A percentile compares a stretch with the other conserved stretches of the same genome.
phyloP scores from a whole-genome alignment of 2,888 invertebrate genomes.

The Hemicrepidius hirtus region DNA sequence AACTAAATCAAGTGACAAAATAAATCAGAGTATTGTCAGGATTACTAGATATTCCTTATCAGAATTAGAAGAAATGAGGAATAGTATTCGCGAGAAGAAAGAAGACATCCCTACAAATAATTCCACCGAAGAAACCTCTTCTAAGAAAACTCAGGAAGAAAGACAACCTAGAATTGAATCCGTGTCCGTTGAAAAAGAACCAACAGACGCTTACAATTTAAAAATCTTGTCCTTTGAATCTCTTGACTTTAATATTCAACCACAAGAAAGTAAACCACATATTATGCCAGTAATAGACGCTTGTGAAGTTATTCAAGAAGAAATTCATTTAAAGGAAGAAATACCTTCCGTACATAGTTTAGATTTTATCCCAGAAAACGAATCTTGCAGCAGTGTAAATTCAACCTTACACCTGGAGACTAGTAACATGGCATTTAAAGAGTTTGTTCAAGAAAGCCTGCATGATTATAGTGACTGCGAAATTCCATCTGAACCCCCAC shows the following conservation, averaged over 20 bases:
- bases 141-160: no score
- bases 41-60: constrained; percentile 36
- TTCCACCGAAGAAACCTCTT: background rate
- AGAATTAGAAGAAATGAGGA: constrained; percentile 39
- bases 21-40: constrained; percentile 12
- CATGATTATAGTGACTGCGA: background rate
- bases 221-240: background rate
- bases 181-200: no score
- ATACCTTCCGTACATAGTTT: background rate
- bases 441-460: background rate
- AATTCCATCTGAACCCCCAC: background rate
- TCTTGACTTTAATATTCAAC: background rate
- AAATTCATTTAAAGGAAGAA: constrained; percentile 15
- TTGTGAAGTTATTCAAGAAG: background rate
- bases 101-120: background rate
- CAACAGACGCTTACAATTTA: background rate
- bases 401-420: background rate
- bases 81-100: background rate
- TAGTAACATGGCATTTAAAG: background rate
- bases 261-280: background rate
- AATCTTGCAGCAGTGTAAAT: background rate
- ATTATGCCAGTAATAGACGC: background rate
- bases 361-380: background rate
- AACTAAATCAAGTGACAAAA: background rate
- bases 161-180: background rate